Percentiles rank a stretch among this genome's conserved stretches.
Evolutionary conservation across 2,113 vertebrate species (phyloP).

Genomic region (Lamprotornis superbus): DNA sequence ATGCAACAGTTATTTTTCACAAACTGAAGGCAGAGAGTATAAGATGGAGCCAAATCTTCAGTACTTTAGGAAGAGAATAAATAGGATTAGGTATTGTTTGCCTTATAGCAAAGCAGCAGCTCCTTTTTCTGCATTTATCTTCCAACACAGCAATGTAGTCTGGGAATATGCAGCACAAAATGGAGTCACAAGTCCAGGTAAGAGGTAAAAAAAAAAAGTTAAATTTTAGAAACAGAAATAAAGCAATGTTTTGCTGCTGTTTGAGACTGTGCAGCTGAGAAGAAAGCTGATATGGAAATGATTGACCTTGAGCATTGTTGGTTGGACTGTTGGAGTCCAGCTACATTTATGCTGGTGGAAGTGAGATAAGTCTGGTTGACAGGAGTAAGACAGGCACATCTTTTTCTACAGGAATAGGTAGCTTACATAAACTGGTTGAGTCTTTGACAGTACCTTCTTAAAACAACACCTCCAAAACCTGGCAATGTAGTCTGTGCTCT

Average conservation of each 20-base stretch:
- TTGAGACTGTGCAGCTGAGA: not conserved
- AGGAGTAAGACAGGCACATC: not conserved
- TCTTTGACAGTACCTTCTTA: not conserved
- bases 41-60: not conserved
- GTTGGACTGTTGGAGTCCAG: not conserved
- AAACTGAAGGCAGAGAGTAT: not conserved
- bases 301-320: not conserved
- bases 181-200: not conserved
- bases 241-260: not conserved
- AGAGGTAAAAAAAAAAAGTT: not conserved
- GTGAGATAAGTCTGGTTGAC: not conserved
- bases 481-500: not conserved
- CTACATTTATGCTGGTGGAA: not conserved
- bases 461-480: rapidly evolving
- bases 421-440: not conserved
- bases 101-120: not conserved
- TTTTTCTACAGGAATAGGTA: not conserved
- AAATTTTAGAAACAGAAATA: not conserved
- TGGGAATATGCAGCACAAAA: not conserved
- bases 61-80: not conserved
- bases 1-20: conserved; percentile 15
- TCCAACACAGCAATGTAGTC: not conserved
- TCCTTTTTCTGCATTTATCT: not conserved
- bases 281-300: not conserved
- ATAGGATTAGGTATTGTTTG: not conserved